phyloP scores from a whole-genome alignment of 2,797 vertebrate species.

The Megaceryle alcyon region DNA sequence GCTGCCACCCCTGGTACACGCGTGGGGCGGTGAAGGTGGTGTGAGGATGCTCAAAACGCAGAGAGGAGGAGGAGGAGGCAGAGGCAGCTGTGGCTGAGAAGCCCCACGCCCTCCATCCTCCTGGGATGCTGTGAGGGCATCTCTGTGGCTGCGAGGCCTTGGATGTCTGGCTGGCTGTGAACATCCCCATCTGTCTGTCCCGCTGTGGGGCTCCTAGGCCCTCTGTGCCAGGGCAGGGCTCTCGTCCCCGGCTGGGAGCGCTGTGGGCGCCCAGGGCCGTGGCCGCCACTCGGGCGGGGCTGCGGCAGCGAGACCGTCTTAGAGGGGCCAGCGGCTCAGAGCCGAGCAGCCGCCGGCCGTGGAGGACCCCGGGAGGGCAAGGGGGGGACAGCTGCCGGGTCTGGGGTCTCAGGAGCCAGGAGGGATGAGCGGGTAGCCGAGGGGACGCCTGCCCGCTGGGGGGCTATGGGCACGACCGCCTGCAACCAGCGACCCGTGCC shows the following conservation, averaged over 20 bases:
- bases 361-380: too few species aligned
- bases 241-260: not conserved
- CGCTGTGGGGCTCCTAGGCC: not conserved
- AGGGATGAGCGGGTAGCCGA: accelerated
- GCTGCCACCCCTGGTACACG: accelerated
- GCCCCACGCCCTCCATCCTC: not conserved
- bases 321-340: accelerated
- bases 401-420: accelerated
- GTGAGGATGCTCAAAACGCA: not conserved
- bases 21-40: accelerated
- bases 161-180: accelerated
- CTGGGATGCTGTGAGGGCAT: not conserved
- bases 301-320: accelerated
- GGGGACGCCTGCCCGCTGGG: not conserved
- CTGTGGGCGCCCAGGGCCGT: accelerated
- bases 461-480: too few species aligned
- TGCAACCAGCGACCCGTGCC: too few species aligned
- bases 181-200: not conserved
- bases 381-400: too few species aligned
- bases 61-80: too few species aligned
- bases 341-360: not conserved
- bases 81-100: not conserved
- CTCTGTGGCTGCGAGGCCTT: not conserved
- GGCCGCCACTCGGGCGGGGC: not conserved
- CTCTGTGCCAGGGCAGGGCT: not conserved